Evolutionary conservation across 2,113 vertebrate genomes (phyloP).

Genomic region (Nesoenas mayeri): DNA sequence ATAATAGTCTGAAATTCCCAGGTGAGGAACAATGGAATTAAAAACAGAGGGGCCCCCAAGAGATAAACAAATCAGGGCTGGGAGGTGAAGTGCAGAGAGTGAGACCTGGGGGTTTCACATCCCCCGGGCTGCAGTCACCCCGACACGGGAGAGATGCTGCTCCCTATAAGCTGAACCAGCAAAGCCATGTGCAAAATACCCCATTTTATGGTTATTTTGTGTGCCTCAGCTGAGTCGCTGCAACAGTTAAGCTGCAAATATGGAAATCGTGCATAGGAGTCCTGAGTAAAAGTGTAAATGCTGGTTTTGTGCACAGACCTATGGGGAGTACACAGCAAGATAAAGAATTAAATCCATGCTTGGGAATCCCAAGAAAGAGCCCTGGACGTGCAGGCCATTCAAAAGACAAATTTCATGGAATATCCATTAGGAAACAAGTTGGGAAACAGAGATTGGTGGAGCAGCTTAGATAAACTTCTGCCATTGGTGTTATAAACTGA

Average conservation of each 20-base stretch:
- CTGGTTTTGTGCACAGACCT: neutral
- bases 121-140: neutral
- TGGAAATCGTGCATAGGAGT: neutral
- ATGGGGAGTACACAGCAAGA: neutral
- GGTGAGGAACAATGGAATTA: slow-evolving; percentile 67
- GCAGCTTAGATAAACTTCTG: neutral
- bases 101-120: neutral
- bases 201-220: neutral
- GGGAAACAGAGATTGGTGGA: neutral
- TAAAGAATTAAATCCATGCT: neutral
- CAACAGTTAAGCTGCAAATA: neutral
- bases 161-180: neutral
- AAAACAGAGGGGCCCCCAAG: slow-evolving; percentile 50
- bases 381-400: neutral
- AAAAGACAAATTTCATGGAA: neutral
- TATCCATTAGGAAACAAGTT: neutral
- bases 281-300: neutral
- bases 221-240: neutral
- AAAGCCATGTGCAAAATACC: neutral
- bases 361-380: neutral
- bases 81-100: neutral
- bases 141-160: neutral
- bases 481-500: neutral
- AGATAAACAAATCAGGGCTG: slow-evolving; percentile 40
- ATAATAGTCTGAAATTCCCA: slow-evolving; percentile 68